Base-by-base conservation (phyloP, 2,888 invertebrate genomes). In the Electrophaes corylata region DNA sequence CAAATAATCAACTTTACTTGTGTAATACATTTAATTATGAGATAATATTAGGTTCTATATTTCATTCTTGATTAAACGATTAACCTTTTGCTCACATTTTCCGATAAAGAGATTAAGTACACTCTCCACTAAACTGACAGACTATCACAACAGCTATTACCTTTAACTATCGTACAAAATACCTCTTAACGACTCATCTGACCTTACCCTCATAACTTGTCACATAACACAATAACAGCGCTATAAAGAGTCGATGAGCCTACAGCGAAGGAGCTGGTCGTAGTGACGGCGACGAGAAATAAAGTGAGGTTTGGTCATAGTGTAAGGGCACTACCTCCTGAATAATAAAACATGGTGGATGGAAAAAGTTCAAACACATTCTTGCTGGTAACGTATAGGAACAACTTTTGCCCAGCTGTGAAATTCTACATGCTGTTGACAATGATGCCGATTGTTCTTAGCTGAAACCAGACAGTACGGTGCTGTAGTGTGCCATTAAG, bases 161-260 rank as follows among this genome's bases (percentile, higher is more conserved):
- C 57, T 60, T 57, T 60, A 63, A 66, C 65, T 65, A 64, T 57
- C 53, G 53, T 49, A 67, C 65, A 65, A 64, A 63, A 65, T 64
- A 63, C 54, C 61, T 56, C 57, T 39, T 62, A 63, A 67, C 60
- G 63, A 63, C 63, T 60, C 51, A 57, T 65, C 58, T 65, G 67
- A 67, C 67, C 67, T 63, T 58, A 52, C 53, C 55, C 56, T 60
- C 60, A 61, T 63, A 62, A 63, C 55, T 63, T 67, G 65, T 63
- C 63, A 58, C 60, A 57, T 65, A 65, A 65, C 67, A 63, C 67
- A 67, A 67, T 67, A 67, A 65, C 63, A 55, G 56, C 60, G 57
- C 54, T 40, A 65, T 67, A 67, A 67, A 67, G 57, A 63, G 53
- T 54, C 60, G 56, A 65, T 65, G 65, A 62, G 63, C 60, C 62